Evolutionary conservation across 2,888 invertebrate species (phyloP).

Genomic region (Loripinus fragilis): DNA sequence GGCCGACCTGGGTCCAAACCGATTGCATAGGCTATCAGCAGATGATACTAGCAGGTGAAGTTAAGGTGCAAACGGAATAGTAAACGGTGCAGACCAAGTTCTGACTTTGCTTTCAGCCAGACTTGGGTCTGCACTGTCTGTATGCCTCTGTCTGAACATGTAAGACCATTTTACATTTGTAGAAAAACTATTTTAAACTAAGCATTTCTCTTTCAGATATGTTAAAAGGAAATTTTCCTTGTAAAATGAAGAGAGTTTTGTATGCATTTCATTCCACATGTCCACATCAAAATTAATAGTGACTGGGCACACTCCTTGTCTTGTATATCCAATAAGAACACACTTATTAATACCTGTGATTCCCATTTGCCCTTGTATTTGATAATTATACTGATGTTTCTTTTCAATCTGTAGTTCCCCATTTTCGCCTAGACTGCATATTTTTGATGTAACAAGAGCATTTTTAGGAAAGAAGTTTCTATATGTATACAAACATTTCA

Average conservation of each 20-base stretch:
- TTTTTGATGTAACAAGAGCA: not conserved
- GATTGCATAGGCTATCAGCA: no score
- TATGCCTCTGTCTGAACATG: no score
- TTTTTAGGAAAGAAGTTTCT: not conserved
- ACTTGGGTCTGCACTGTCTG: not conserved
- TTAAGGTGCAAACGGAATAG: not conserved
- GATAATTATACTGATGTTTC: not conserved
- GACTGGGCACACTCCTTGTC: not conserved
- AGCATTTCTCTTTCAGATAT: not conserved
- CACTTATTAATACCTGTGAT: not conserved
- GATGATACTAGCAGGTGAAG: no score
- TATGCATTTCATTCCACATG: slow-evolving; percentile 1
- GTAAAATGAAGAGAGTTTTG: not conserved
- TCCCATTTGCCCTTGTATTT: slow-evolving; percentile 11
- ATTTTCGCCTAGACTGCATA: not conserved
- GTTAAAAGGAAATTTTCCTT: not conserved
- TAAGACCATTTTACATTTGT: no score
- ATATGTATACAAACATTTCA: slow-evolving; percentile 4
- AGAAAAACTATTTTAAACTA: not conserved
- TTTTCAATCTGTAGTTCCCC: not conserved
- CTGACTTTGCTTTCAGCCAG: not conserved
- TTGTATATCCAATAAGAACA: not conserved
- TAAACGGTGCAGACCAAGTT: not conserved
- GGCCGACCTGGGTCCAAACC: no score
- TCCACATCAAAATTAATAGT: not conserved